A percentile compares a stretch with the other conserved stretches of the same genome.
Evolutionary conservation across 2,797 vertebrate species (phyloP).

Genomic region (Naso thynnoides): DNA sequence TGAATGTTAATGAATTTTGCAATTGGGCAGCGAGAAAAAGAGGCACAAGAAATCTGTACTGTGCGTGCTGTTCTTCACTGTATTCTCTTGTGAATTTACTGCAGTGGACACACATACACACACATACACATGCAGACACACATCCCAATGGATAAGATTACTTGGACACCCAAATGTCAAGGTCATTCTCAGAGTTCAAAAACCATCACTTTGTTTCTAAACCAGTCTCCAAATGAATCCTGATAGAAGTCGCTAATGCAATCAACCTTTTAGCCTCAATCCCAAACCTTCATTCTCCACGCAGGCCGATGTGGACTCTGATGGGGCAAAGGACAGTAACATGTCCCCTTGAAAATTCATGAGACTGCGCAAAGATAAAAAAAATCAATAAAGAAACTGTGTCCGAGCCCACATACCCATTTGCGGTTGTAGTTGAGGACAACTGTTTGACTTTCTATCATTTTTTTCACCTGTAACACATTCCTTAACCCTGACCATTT

Average conservation of each 20-base stretch:
- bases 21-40: neutral
- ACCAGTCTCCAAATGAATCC: slow-evolving; percentile 75
- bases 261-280: slow-evolving; percentile 78
- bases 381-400: slow-evolving; percentile 68
- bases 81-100: slow-evolving; percentile 6
- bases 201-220: slow-evolving; percentile 77
- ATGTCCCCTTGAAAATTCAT: slow-evolving; percentile 49
- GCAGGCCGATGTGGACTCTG: slow-evolving; percentile 38
- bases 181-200: slow-evolving; percentile 73
- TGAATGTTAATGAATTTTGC: neutral
- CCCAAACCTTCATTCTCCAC: slow-evolving; percentile 60
- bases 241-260: slow-evolving; percentile 80
- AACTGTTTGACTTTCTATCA: slow-evolving; percentile 60
- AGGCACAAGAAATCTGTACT: neutral
- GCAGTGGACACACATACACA: neutral
- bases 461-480: slow-evolving; percentile 44
- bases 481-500: slow-evolving; percentile 60
- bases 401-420: slow-evolving; percentile 7
- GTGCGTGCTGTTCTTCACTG: neutral
- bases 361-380: slow-evolving; percentile 56
- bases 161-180: slow-evolving; percentile 63
- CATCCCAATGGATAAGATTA: slow-evolving; percentile 49
- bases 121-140: slow-evolving; percentile 16
- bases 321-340: slow-evolving; percentile 68
- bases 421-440: slow-evolving; percentile 32